Base-by-base conservation (phyloP, 2,797 vertebrate genomes). In the Lithobates sylvaticus region DNA sequence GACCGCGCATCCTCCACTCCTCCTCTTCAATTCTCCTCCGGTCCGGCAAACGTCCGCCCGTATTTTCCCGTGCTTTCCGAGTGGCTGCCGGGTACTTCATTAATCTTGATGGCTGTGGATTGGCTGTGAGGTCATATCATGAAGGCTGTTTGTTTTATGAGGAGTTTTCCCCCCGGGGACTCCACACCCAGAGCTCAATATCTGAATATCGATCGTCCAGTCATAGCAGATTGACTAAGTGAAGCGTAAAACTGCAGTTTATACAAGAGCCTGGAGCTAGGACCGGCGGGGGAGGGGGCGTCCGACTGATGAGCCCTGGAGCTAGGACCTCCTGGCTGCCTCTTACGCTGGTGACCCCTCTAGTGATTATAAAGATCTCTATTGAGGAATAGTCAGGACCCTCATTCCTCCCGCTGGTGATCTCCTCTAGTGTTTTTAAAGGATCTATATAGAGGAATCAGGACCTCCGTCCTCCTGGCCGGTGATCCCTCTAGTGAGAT, bases 121-220 rank as follows among this genome's bases (percentile, higher is more conserved):
- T 77, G 73, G 73, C 5, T 76, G 47, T 58, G 34, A 54, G 61
- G 58, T 76, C 67, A 82, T 42, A 76, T 76, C 70, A 76, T 81
- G 32, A 74, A 69, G 44, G 54, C 42, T 75, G 78, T 64, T 69
- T 81, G 72, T 69, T 84, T 84, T 84, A 77, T 71, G 27, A 76
- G 32, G 16, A 42, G 79, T 61, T 61, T 82, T 39, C 78, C 64
- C 78, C 64, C 12, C 23, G 34, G 67, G 67, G 85, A 71, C 64
- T 86, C 85, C 79, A 77, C 74, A 78, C 85, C 73, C 85, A 83
- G 80, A 50, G 39, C 79, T 86, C 85, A 82, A 54, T 86, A 76
- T 82, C 80, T 78, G 68, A 78, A 68, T 87, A 87, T 87, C 78
- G 85, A 87, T 87, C 77, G 85, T 39, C 32, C 65, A 77, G 27